Evolutionary conservation across 2,888 invertebrate genomes (phyloP), one percentile per base, ranked within the genome.

Genomic region (Apotomis turbidana): DNA sequence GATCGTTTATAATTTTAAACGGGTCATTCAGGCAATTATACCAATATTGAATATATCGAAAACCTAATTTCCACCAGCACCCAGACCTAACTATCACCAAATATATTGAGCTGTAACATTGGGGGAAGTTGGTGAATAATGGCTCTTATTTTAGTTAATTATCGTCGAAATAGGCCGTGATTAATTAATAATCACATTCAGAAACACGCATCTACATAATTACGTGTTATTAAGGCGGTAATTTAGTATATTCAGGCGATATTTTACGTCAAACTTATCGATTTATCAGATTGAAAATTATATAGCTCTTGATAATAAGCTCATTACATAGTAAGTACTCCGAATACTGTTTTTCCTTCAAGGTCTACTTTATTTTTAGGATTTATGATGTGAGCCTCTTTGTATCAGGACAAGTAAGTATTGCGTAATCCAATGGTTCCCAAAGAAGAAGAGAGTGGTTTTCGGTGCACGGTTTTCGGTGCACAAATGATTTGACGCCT

Each of bases 181-280:
- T 67, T 71, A 71, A 71, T 71, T 57, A 61, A 57, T 51, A n/a
- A 71, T 13, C 49, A 55, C 57, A 67, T 71, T 71, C 67, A 8
- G 61, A 61, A 71, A 71, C 71, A 71, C 61, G 60, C 66, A 67
- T 61, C 46, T 41, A 57, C 66, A 27, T 61, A 61, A 61, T 67
- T 51, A 62, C 46, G 12, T 38, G 54, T 69, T 61, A 61, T 68
- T n/a, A 15, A n/a, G 38, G 38, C 60, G 6, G 41, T 44, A 44
- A 41, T 44, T 44, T 64, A 4, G 49, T 6, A 5, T 12, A 52
- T 63, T 38, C 12, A 5, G 13, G 15, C 15, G 52, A 49, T 61
- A 60, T 66, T 46, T 55, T 4, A 51, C 38, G 12, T 49, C 44
- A 36, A n/a, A n/a, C 8, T 4, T 58, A 67, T 67, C 54, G 41